Conservation (phyloP, 2,888 invertebrate species). For the Ophraella communa region DNA sequence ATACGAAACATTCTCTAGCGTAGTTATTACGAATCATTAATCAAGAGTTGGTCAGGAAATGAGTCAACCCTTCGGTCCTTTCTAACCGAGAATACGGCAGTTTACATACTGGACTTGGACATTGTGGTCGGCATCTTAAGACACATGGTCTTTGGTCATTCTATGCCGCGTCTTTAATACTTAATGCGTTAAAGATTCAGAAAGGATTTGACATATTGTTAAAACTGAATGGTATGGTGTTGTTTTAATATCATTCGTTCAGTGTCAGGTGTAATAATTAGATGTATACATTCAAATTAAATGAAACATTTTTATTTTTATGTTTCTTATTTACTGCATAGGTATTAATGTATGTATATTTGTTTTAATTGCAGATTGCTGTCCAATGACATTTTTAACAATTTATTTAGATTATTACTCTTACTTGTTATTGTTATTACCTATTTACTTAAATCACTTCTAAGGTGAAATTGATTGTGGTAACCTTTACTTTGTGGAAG, state of each 20-base stretch:
- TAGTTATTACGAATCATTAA: slow-evolving; percentile 62
- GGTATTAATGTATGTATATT: too few relatives aligned
- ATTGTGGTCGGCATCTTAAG: slow-evolving; percentile 52
- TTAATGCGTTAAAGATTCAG: slow-evolving; percentile 50
- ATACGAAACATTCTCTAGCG: slow-evolving; percentile 43
- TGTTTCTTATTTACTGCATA: too few relatives aligned
- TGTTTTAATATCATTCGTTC: not conserved
- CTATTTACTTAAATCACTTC: too few relatives aligned
- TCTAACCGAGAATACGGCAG: slow-evolving; percentile 50
- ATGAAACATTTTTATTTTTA: not conserved
- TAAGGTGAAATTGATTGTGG: too few relatives aligned
- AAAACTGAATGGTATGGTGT: not conserved
- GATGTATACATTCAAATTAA: not conserved
- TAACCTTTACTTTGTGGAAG: too few relatives aligned
- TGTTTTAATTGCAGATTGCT: too few relatives aligned
- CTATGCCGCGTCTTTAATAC: slow-evolving; percentile 48
- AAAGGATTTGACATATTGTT: slow-evolving; percentile 28
- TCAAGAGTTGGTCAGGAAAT: slow-evolving; percentile 61
- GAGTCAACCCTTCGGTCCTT: slow-evolving; percentile 61
- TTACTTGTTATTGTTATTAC: too few relatives aligned
- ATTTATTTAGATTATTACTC: too few relatives aligned
- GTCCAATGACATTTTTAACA: too few relatives aligned
- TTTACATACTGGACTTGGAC: slow-evolving; percentile 54
- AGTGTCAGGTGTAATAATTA: not conserved
- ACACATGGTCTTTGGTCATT: slow-evolving; percentile 51